Conservation (phyloP, 2,888 invertebrate genomes). For the Pheosia tremula region DNA sequence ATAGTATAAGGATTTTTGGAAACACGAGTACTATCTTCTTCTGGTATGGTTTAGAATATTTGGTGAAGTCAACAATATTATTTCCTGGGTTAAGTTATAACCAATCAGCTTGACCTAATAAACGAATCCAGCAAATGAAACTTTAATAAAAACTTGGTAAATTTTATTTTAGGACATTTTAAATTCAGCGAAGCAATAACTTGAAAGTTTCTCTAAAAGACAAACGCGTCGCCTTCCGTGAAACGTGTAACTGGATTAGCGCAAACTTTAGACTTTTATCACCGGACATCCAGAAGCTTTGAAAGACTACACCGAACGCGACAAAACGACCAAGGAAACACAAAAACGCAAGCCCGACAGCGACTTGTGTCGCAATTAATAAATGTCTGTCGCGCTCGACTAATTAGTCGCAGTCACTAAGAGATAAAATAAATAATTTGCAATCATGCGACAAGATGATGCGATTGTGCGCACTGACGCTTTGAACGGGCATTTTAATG, state of each 20-base stretch:
- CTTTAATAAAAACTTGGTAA: not conserved
- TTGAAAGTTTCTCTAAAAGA: conserved; percentile 28
- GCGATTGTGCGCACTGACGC: conserved; percentile 49
- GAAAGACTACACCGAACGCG: conserved; percentile 62
- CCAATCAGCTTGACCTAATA: too few relatives aligned
- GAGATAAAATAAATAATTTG: conserved; percentile 67
- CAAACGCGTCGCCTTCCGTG: conserved; percentile 24
- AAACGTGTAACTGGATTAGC: conserved; percentile 45
- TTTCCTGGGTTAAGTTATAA: too few relatives aligned
- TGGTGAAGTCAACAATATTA: too few relatives aligned
- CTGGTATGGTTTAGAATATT: too few relatives aligned
- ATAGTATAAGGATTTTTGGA: conserved; percentile 22
- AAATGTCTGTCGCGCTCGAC: conserved; percentile 74
- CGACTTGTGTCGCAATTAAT: conserved; percentile 80
- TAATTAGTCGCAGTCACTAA: conserved; percentile 73
- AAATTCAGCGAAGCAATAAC: conserved; percentile 23
- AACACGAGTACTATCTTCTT: not conserved
- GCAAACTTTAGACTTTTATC: conserved; percentile 44
- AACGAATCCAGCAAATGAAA: too few relatives aligned
- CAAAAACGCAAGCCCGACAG: conserved; percentile 51
- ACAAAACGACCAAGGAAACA: conserved; percentile 55
- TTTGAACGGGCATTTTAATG: conserved; percentile 45
- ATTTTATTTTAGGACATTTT: conserved; percentile 4
- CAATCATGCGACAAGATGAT: conserved; percentile 51
- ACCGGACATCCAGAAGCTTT: conserved; percentile 52